These are phyloP conservation scores for Odontamblyopus lacepedii DNA, from an alignment of 2,797 vertebrate genomes.

Conservation along the genomic window DNA sequence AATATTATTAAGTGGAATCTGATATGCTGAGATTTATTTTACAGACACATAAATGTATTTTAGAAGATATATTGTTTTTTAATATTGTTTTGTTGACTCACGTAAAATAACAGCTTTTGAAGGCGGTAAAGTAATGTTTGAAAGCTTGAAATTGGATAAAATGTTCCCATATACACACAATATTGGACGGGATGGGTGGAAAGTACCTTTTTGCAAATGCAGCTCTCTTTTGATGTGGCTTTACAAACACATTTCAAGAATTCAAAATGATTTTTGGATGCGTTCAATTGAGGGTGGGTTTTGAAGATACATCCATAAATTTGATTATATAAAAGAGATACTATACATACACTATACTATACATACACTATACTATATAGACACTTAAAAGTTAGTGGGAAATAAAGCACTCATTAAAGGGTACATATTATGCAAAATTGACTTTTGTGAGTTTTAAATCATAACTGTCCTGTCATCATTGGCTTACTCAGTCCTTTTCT, in stretches of 20 bases:
- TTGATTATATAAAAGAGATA: background rate
- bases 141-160: constrained; percentile 7
- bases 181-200: background rate
- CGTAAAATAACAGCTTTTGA: constrained; percentile 1
- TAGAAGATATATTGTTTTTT: background rate
- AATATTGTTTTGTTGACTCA: background rate
- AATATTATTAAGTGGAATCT: constrained; percentile 8
- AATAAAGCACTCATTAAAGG: no score
- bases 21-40: constrained; percentile 18
- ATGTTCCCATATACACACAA: constrained; percentile 4
- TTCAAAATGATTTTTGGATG: constrained; percentile 1
- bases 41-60: constrained; percentile 13
- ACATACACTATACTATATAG: no score
- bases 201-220: background rate
- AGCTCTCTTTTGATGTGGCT: constrained; percentile 1
- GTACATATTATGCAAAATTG: no score
- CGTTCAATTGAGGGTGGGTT: background rate
- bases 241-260: background rate
- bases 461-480: no score
- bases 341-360: no score
- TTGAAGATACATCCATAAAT: background rate
- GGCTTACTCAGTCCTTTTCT: background rate
- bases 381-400: background rate
- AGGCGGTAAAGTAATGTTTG: background rate
- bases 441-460: no score